phyloP scores from a whole-genome alignment of 92 coral and sea anemone species.

The Porites divaricata region DNA sequence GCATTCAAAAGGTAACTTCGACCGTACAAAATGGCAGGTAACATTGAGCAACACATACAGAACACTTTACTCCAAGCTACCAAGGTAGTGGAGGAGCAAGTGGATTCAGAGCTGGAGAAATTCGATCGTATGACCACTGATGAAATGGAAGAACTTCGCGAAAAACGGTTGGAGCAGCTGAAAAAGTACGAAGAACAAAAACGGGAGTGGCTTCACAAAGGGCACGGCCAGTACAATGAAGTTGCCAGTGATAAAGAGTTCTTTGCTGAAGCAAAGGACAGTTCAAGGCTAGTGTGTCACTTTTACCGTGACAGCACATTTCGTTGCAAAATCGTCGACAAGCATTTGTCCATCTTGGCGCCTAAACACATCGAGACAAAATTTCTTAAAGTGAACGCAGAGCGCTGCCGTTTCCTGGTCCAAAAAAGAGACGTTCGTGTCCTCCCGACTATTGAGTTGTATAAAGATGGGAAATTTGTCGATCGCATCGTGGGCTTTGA shows the following conservation, averaged over 20 bases:
- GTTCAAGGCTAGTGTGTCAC: constrained; percentile 91
- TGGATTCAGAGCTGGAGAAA: constrained; percentile 92
- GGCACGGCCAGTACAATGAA: constrained; percentile 94
- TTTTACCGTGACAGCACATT: constrained; percentile 92
- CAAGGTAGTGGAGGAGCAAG: constrained; percentile 88
- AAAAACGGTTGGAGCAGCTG: constrained; percentile 90
- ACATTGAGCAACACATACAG: constrained; percentile 79
- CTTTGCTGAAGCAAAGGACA: constrained; percentile 90
- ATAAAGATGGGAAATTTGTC: constrained; percentile 92
- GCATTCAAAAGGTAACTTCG: neutral
- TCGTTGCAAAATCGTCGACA: constrained; percentile 97
- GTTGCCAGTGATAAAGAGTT: constrained; percentile 93
- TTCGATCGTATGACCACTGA: constrained; percentile 90
- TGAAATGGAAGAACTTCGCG: constrained; percentile 94
- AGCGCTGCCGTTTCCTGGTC: constrained; percentile 83
- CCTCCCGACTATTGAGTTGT: constrained; percentile 82
- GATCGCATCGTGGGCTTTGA: constrained; percentile 98
- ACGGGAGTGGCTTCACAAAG: constrained; percentile 92
- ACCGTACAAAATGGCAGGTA: constrained; percentile 51
- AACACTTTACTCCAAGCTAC: constrained; percentile 91
- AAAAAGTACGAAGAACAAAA: constrained; percentile 88
- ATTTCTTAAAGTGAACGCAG: constrained; percentile 90
- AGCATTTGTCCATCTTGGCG: constrained; percentile 90
- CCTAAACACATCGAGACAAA: constrained; percentile 97
- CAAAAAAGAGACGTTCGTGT: constrained; percentile 85